Evolutionary conservation across 2,797 vertebrate genomes (phyloP).

Genomic region (Falco berigora): DNA sequence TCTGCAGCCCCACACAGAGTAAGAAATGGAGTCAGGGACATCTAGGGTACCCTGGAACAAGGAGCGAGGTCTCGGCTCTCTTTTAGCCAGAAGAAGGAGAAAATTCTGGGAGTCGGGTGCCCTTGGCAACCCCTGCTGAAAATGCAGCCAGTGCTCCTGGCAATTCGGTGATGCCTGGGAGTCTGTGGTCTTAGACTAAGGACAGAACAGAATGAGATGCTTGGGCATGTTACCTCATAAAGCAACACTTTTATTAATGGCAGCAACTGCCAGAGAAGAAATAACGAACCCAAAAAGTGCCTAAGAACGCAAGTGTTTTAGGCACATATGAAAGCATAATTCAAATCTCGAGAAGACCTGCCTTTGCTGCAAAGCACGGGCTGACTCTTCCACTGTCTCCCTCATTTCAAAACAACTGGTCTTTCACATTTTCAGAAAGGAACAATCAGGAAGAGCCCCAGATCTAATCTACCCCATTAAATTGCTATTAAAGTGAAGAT

Average conservation of each 20-base stretch:
- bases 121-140: neutral
- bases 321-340: neutral
- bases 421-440: neutral
- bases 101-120: neutral
- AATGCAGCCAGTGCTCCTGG: neutral
- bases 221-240: neutral
- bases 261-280: neutral
- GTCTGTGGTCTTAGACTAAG: neutral
- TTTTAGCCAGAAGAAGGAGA: neutral
- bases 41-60: neutral
- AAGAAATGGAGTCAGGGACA: neutral
- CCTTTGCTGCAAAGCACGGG: neutral
- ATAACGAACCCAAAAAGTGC: neutral
- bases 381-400: neutral
- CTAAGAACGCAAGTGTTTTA: neutral
- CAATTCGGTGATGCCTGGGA: neutral
- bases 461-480: neutral
- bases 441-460: neutral
- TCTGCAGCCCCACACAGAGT: neutral
- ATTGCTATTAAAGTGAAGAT: neutral
- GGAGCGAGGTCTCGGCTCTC: neutral
- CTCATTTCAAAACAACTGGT: neutral
- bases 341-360: neutral
- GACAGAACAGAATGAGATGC: neutral
- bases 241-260: neutral